phyloP scores from a whole-genome alignment of 2,113 vertebrate genomes.

The Bubo blakistoni region DNA sequence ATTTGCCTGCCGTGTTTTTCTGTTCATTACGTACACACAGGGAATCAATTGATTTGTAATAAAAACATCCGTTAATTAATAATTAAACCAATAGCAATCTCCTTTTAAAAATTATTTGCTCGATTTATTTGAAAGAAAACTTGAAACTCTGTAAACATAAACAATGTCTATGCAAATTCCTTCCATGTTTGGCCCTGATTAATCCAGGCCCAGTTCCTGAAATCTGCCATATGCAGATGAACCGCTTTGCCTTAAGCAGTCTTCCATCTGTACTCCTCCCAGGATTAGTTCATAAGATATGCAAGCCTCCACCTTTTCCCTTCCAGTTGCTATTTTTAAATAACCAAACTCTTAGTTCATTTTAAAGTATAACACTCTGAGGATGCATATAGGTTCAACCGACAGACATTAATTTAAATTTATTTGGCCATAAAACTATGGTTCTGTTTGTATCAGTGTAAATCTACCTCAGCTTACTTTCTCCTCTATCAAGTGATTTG shows the following conservation, averaged over 20 bases:
- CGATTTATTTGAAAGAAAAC: background rate
- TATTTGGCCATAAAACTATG: background rate
- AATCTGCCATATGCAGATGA: slow-evolving; percentile 11
- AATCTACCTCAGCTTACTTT: background rate
- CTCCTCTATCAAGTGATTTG: background rate
- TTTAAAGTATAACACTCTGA: background rate
- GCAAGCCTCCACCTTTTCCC: slow-evolving; percentile 11
- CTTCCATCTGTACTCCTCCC: background rate
- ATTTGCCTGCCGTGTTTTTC: background rate
- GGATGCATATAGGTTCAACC: background rate
- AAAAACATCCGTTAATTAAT: background rate
- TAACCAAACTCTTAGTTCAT: slow-evolving; percentile 7
- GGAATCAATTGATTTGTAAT: background rate
- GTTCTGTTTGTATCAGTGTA: background rate
- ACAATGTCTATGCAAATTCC: background rate
- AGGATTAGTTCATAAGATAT: slow-evolving; percentile 30
- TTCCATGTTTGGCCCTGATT: background rate
- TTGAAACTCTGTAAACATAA: background rate
- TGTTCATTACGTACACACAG: background rate
- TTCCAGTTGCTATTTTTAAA: slow-evolving; percentile 25
- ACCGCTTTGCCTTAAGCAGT: background rate
- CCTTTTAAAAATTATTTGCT: background rate
- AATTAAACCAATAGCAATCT: background rate
- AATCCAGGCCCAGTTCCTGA: background rate
- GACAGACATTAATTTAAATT: background rate